Base-by-base conservation (phyloP, 2,113 vertebrate genomes). In the Salvelinus namaycush region DNA sequence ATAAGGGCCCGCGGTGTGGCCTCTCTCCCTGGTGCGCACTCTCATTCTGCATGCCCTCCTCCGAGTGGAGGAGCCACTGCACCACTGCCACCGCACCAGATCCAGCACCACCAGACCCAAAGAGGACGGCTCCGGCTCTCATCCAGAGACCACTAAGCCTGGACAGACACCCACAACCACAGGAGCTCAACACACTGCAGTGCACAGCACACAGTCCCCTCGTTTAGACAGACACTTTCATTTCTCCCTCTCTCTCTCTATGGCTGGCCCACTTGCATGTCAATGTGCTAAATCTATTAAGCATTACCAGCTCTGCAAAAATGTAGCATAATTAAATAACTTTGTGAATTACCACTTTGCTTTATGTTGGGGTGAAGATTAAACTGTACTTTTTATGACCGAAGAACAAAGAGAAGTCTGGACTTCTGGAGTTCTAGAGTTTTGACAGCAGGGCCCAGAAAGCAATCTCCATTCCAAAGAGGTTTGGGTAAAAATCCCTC, bases 161-260 rank as follows among this genome's bases (percentile, higher is more conserved):
- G 87, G 81, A 85, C 78, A 48, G 84, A 87, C 87, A 88, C 80
- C 82, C 86, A 5, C 86, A 86, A 89, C 86, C 89, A 26, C 88
- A 84, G 81, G 83, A 86, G 75, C 64, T 2, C 69, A 48, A n/a
- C 12, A 13, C 80, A 5, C 64, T 13, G 24, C 64, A 4, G 0
- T 12, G 78, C 51, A 14, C 51, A 24, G 84, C 34, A 11, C 83
- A 79, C 70, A 24, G 84, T 81, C 74, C 76, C 77, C 49, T 86
- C 85, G 85, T 88, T 89, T 83, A 86, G 65, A 78, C 82, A 84
- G 60, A 76, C 82, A 48, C 73, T 83, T 72, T 87, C 81, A 76
- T 82, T 86, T 34, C 70, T 60, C 67, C 0, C 48, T 16, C 74
- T 69, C 66, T 14, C 51, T 59, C 48, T 11, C 68, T 79, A 48